Evolutionary conservation across 2,797 vertebrate genomes (phyloP).

Genomic region (Chloroceryle amazona): DNA sequence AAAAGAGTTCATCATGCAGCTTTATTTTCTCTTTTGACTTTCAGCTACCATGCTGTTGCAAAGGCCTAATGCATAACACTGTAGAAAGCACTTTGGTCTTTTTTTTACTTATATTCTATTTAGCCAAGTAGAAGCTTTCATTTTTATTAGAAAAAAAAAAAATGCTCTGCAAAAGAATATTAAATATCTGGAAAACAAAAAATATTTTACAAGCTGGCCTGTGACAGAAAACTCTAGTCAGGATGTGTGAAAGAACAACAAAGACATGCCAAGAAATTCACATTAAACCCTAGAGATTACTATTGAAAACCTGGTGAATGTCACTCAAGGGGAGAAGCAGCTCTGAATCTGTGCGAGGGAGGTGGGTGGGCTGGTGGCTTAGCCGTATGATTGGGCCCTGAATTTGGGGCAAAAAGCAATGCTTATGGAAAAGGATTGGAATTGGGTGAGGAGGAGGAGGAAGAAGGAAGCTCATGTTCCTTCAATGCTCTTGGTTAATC

Average conservation of each 20-base stretch:
- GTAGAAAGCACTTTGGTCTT: not conserved
- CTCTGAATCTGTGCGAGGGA: accelerated
- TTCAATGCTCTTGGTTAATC: not conserved
- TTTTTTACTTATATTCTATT: not conserved
- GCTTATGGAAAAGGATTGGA: not conserved
- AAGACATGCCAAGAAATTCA: not conserved
- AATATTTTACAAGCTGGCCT: not conserved
- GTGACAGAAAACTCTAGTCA: not conserved
- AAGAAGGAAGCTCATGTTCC: not conserved
- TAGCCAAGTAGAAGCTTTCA: not conserved
- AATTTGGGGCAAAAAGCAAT: not conserved
- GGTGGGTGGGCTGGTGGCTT: not conserved
- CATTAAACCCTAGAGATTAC: not conserved
- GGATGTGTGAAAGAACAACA: not conserved
- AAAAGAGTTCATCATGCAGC: not conserved
- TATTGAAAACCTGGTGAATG: not conserved
- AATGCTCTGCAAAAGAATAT: not conserved
- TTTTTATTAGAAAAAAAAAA: not conserved
- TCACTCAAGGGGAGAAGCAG: not conserved
- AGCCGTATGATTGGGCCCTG: not conserved
- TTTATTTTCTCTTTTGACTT: conserved; percentile 3
- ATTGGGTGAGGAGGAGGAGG: not conserved
- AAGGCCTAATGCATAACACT: not conserved
- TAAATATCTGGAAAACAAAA: not conserved
- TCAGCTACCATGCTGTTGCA: not conserved